Conservation (phyloP, 2,113 vertebrate species). For the Malaclemys terrapin region DNA sequence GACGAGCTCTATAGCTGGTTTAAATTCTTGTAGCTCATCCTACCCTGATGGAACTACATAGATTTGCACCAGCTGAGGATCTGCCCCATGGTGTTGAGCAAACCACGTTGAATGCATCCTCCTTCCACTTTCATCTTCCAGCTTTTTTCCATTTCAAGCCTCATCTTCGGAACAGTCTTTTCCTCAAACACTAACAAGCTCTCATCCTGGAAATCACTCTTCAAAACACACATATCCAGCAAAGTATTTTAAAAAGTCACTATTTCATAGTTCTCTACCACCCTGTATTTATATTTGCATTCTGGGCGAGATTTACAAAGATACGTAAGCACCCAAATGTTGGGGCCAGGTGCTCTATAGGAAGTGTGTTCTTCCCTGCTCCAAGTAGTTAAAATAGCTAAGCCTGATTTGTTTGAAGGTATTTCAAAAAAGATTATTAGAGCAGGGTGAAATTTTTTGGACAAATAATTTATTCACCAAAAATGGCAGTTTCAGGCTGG, state of each 20-base stretch:
- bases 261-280: neutral
- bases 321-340: too few relatives aligned
- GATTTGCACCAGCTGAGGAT: accelerated
- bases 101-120: too few relatives aligned
- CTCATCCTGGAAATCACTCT: neutral
- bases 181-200: neutral
- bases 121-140: neutral
- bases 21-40: neutral
- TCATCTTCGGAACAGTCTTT: neutral
- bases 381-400: neutral
- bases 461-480: too few relatives aligned
- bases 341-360: neutral
- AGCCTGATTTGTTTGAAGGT: neutral
- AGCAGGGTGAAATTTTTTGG: too few relatives aligned
- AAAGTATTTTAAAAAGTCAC: neutral
- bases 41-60: neutral
- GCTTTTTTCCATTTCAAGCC: neutral
- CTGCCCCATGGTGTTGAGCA: too few relatives aligned
- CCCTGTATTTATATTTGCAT: neutral
- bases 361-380: neutral
- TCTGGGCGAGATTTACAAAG: neutral
- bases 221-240: neutral
- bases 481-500: too few relatives aligned
- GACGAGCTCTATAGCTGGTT: neutral
- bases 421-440: neutral